Evolutionary conservation across 2,888 invertebrate species (phyloP), one percentile per base, ranked within the genome.

Genomic region (Oeneis ivallda): DNA sequence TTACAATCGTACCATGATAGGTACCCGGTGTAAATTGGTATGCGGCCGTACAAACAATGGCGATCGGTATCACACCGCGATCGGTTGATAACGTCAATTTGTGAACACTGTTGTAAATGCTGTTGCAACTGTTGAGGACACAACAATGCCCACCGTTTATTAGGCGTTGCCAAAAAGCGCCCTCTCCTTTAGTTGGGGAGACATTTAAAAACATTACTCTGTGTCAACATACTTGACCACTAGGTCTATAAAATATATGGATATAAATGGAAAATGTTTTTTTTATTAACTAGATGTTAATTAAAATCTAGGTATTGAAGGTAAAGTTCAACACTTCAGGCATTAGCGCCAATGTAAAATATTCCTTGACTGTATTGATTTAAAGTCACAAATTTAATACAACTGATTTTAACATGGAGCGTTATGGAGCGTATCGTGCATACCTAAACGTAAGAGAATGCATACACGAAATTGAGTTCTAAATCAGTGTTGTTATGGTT

Each of bases 61-160:
- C 43, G 58, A 64, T 68, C 53, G 41, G 53, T 68, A 68, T 68
- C 66, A 47, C 34, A 10, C 58, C 52, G 47, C 60, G 64, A 65
- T 68, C 53, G 11, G 13, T 47, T 41, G 67, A 67, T 70, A 68
- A 60, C 37, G 47, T 65, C 69, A 65, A 64, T 68, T 64, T 62
- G 58, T 53, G 43, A 66, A 66, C 61, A 59, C 45, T 53, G 58
- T 58, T 66, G 66, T 37, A 59, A 66, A 57, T 39, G 62, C 59
- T 62, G 43, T 61, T 39, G 41, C 64, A 62, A 59, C 52, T 15
- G 62, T 52, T 64, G 60, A 50, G 49, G 41, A 37, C 17, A 61
- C 61, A 52, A 61, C 50, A 61, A 61, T 52, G 50, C 19, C 61
- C 15, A n/a, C 15, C 39, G 47, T 52, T 52, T 54, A 57, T 64